Base-by-base conservation (phyloP, 2,113 vertebrate species). In the Irena cyanogastra region DNA sequence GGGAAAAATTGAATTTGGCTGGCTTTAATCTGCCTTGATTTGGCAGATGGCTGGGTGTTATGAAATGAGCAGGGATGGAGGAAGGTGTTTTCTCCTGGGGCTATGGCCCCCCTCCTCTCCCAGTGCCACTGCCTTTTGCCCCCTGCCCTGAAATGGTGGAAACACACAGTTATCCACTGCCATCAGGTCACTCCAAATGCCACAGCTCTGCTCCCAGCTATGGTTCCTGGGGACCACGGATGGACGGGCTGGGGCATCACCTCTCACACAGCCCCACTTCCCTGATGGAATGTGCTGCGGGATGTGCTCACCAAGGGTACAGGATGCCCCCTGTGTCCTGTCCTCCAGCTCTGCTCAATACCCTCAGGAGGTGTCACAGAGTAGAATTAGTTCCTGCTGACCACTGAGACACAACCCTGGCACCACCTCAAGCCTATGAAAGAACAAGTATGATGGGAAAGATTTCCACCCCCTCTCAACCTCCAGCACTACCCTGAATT, bases 11-110 rank as follows among this genome's bases (percentile, higher is more conserved):
- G 97, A 98, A 98, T 98, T 98, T 98, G 98, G 97, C 94, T 91
- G 87, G 95, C 97, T 97, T 97, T 98, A 98, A 98, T 98, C 98
- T 98, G 97, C 98, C 98, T 97, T 97, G 98, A 97, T 97, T 97
- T 97, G 97, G 97, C 97, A 98, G 97, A 94, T 97, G 94, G 96
- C 97, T 97, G 96, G 95, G 97, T 97, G 95, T 97, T 97, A 96
- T 84, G 91, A 97, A 97, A 97, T 95, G 95, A 97, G 93, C 91
- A 88, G 85, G 89, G 93, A 96, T 95, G 92, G 84, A 97, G 85
- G 96, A 94, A 97, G 95, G 94, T 95, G 90, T 89, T 93, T 94
- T 82, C 91, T 97, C 94, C 90, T 1, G 74, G 75, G 93, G 91
- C 83, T 91, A 80, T 4, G 3, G 63, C 54, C 71, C 39, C 76